Evolutionary conservation across 2,113 vertebrate species (phyloP), one percentile per base, ranked within the genome.

Genomic region (Microtus oregoni): DNA sequence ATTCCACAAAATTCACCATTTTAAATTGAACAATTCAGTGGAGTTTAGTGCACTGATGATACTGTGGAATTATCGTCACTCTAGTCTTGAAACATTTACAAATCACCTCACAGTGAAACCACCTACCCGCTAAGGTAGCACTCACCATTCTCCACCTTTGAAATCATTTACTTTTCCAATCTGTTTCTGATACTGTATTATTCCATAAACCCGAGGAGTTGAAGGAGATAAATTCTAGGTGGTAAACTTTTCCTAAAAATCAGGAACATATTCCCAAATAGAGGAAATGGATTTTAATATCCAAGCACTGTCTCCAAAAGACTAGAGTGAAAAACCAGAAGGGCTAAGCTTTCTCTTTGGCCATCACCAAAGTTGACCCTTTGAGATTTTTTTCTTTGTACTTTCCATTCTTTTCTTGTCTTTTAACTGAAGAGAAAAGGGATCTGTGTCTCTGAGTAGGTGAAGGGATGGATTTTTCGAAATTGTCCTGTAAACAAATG

Each of bases 401-500:
- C 50, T 88, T 94, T 72, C 86, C 73, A 35, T 78, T 22, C 76
- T 76, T 93, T 94, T 68, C 78, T 97, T 92, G 65, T 87, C 61
- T 79, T 61, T 35, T 90, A 85, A 47, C 70, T 10, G 5, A 41
- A 92, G 75, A 73, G 77, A 92, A 94, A 95, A 68, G 19, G 17
- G n/a, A 12, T 65, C 96, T 35, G 24, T 89, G 58, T 58, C 75
- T 90, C 70, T 41, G 72, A 94, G 65, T 58, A 13, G 70, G 22
- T 32, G 52, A 28, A 82, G 35, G 83, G 75, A 47, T 73, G 65
- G 76, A 61, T 63, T 88, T 94, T 95, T 93, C 82, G 73, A 81
- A 96, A 85, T 5, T 12, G 13, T 47, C 65, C 52, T 90, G 10
- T 93, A 96, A 96, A 88, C 82, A 95, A 95, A 81, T 90, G 79